A percentile compares a stretch with the other conserved stretches of the same genome.
These are phyloP conservation scores for Papilio dardanus DNA, from an alignment of 1,140 invertebrate species.

Conservation along the genomic window DNA sequence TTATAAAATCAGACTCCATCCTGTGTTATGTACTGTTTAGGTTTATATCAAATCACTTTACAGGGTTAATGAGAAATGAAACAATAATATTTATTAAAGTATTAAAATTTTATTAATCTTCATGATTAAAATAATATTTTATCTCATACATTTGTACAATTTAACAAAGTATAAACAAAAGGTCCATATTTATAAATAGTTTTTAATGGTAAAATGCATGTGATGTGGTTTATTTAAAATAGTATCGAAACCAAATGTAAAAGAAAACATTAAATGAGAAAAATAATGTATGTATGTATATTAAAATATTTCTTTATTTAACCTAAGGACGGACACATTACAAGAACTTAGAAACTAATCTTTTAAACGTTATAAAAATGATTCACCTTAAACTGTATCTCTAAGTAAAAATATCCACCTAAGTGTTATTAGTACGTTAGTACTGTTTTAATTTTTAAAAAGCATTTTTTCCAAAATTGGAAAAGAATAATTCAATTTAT, in stretches of 20 bases:
- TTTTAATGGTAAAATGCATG: slow-evolving; percentile 24
- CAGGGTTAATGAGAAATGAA: slow-evolving; percentile 18
- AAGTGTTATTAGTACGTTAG: not conserved
- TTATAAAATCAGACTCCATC: no score
- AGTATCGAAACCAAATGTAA: not conserved
- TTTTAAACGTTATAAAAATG: not conserved
- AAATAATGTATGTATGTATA: slow-evolving; percentile 18
- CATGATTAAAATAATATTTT: slow-evolving; percentile 38
- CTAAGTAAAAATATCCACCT: slow-evolving; percentile 24
- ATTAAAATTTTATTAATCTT: slow-evolving; percentile 44
- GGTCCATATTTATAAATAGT: slow-evolving; percentile 36
- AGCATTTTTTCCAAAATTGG: not conserved
- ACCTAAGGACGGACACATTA: slow-evolving; percentile 36
- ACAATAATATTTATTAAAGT: slow-evolving; percentile 42
- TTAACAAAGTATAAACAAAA: slow-evolving; percentile 45
- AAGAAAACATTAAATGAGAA: not conserved
- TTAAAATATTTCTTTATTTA: slow-evolving; percentile 23
- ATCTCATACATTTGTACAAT: slow-evolving; percentile 48
- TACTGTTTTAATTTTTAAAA: slow-evolving; percentile 4
- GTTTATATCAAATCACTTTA: no score
- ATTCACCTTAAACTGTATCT: not conserved
- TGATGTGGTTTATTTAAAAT: slow-evolving; percentile 33
- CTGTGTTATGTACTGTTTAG: no score
- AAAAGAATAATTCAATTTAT: not conserved
- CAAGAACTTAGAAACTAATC: slow-evolving; percentile 18